A percentile compares a stretch with the other conserved stretches of the same genome.
phyloP scores from a whole-genome alignment of 1,140 invertebrate genomes.

The Pentalonia nigronervosa region DNA sequence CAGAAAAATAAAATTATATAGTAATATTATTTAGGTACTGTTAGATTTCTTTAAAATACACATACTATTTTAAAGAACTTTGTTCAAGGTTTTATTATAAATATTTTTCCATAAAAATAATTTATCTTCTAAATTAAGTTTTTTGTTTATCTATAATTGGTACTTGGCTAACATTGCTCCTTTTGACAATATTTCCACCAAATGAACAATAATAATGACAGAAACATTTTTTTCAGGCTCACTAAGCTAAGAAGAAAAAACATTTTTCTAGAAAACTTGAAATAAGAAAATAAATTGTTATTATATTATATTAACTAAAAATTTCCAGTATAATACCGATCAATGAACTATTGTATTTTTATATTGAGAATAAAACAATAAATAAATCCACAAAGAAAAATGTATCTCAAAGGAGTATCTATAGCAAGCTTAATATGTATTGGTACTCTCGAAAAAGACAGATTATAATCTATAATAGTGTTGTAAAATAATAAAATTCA shows the following conservation, averaged over 20 bases:
- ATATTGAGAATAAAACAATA: background rate
- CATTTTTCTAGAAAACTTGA: background rate
- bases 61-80: background rate
- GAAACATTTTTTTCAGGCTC: background rate
- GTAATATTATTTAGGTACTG: too few species aligned
- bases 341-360: background rate
- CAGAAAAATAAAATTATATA: background rate
- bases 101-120: background rate
- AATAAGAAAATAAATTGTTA: background rate
- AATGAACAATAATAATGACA: background rate
- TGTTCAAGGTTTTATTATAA: background rate
- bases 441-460: background rate
- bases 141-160: background rate
- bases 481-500: background rate
- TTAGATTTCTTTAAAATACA: background rate
- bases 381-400: constrained; percentile 22
- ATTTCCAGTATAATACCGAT: background rate
- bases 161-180: background rate
- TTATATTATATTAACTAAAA: background rate
- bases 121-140: background rate
- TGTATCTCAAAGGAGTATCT: background rate
- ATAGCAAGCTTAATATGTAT: background rate
- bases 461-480: background rate
- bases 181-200: background rate
- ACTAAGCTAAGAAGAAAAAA: background rate